Evolutionary conservation across 2,113 vertebrate species (phyloP), one percentile per base, ranked within the genome.

Genomic region (Bettongia penicillata): DNA sequence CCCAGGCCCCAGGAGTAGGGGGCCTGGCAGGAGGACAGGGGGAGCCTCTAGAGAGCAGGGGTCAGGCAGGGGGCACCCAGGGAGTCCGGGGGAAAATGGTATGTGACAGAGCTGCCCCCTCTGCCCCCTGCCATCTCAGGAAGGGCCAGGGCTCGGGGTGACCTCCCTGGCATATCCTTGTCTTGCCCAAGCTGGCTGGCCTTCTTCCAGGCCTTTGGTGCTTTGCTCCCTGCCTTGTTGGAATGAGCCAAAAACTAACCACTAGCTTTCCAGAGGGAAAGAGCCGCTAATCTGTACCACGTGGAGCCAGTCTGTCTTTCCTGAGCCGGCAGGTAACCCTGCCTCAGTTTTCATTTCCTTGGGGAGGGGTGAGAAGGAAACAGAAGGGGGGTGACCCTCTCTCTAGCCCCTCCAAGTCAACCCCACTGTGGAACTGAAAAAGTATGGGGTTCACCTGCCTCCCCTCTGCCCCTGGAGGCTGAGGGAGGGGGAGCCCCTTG

Each of bases 201-300:
- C 91, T 95, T 77, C 16, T n/a, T n/a, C 61, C 95, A 94, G 97
- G 97, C 95, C 97, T 95, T 96, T 97, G 98, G 98, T 98, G 98
- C 98, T 98, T 98, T 95, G 97, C 96, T 97, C 97, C 95, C 96
- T 97, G 96, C 96, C 96, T 92, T 43, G 8, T 8, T 90, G 97
- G 97, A 97, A 97, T 97, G 98, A 97, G 97, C 91, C 97, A 97
- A 98, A 98, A 98, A 95, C 43, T 97, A 97, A 98, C 96, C 97
- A 97, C 98, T 97, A 97, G 97, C 97, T 95, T 98, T 97, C 97
- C 97, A 97, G 98, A 98, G 97, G 96, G 97, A 97, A 97, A 97
- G 95, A 95, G 92, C 52, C 94, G 96, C 96, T 95, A 48, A 93
- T 23, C 19, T 92, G 26, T 53, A 95, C 53, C 0, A 11, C 93